phyloP scores from a whole-genome alignment of 2,888 invertebrate genomes.

The Xanthostigma xanthostigma region DNA sequence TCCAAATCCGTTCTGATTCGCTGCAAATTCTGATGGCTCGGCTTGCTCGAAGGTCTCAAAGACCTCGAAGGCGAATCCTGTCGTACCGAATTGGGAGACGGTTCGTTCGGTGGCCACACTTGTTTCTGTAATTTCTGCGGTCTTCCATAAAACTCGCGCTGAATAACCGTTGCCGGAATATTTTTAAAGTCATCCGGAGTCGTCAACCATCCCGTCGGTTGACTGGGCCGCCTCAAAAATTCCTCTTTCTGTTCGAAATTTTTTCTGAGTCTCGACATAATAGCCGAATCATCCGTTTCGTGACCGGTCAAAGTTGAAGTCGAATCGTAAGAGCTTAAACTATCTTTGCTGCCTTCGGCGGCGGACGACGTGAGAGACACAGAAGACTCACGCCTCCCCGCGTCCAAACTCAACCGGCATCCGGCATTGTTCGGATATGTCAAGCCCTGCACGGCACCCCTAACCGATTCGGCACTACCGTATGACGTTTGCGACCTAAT shows the following conservation, averaged over 20 bases:
- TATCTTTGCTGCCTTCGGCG: constrained; percentile 50
- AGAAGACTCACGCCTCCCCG: constrained; percentile 41
- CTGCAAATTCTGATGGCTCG: constrained; percentile 32
- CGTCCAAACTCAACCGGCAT: constrained; percentile 30
- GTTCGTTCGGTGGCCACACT: constrained; percentile 19
- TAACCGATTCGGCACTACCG: constrained; percentile 7
- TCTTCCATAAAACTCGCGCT: constrained; percentile 62
- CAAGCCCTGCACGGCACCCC: constrained; percentile 13
- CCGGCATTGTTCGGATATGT: constrained; percentile 23
- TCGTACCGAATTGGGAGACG: constrained; percentile 11
- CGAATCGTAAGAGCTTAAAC: constrained; percentile 51
- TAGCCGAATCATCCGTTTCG: constrained; percentile 53
- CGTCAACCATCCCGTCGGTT: constrained; percentile 41
- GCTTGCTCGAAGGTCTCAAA: constrained; percentile 22
- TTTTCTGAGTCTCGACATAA: constrained; percentile 62
- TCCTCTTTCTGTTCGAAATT: constrained; percentile 84
- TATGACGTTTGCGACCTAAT: background rate
- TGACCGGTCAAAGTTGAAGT: constrained; percentile 50
- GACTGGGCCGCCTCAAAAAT: constrained; percentile 61
- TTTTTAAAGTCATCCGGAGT: constrained; percentile 28
- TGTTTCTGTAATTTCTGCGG: constrained; percentile 58
- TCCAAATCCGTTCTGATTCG: constrained; percentile 31
- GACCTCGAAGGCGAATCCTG: constrained; percentile 33
- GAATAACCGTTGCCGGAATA: constrained; percentile 27
- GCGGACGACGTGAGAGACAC: constrained; percentile 44